phyloP scores from a whole-genome alignment of 2,113 vertebrate genomes.

The Pitta sordida region DNA sequence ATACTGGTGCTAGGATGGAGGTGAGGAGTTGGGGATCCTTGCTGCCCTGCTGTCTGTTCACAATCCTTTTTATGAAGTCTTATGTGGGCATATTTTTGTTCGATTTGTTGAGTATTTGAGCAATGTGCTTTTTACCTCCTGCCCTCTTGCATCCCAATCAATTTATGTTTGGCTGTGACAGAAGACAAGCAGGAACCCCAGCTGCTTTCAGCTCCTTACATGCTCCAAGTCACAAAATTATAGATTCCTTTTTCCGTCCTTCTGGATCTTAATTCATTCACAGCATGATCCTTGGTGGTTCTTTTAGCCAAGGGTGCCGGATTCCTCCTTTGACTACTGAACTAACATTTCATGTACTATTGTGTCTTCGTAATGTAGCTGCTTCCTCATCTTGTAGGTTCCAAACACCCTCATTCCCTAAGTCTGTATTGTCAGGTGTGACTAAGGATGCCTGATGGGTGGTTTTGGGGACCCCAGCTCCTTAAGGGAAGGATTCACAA shows the following conservation, averaged over 20 bases:
- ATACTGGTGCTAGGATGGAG: background rate
- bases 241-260: background rate
- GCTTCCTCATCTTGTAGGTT: background rate
- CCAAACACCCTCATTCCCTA: background rate
- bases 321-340: background rate
- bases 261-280: background rate
- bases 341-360: background rate
- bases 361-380: background rate
- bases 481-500: background rate
- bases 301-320: background rate
- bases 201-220: background rate
- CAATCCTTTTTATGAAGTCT: background rate
- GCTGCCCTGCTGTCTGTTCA: background rate
- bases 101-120: background rate
- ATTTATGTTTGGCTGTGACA: background rate
- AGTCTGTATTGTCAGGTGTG: background rate
- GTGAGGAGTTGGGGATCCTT: background rate
- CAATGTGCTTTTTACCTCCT: accelerated
- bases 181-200: background rate
- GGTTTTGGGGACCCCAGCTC: background rate
- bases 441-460: background rate
- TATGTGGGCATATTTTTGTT: background rate
- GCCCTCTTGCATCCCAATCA: background rate
- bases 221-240: background rate
- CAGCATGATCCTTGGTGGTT: accelerated